Evolutionary conservation across 2,888 invertebrate genomes (phyloP), one percentile per base, ranked within the genome.

Genomic region (Halictus ligatus): DNA sequence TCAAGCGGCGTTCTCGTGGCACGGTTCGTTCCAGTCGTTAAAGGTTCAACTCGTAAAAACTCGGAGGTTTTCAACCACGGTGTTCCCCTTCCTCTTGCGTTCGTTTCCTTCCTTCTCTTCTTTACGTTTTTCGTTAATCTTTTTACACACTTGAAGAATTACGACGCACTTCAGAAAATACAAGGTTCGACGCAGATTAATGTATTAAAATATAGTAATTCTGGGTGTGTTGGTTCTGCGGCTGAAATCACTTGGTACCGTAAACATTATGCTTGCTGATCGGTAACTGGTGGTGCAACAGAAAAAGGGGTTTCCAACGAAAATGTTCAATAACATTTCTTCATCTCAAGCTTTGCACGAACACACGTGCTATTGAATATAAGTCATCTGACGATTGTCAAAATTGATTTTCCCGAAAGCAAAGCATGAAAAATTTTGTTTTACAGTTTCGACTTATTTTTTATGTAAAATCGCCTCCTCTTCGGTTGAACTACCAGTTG

Each of bases 21-120:
- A 80, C 83, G 81, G 83, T 84, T 87, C 89, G 86, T 89, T 89
- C 82, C 84, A 77, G 80, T 86, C 90, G 87, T 90, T 90, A 90
- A 89, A 81, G 84, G 87, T 86, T 88, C 83, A 81, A 87, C 83
- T 84, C 89, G 90, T 89, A 83, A 89, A 90, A 90, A 90, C 90
- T 90, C 76, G 58, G 48, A 73, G 74, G 77, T 81, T 87, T 85
- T 71, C 40, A 60, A 75, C 72, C 80, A 58, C 81, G n/a, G 64
- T 81, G 48, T 48, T 67, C 54, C 71, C 5, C 25, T 29, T 76
- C 18, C 15, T 29, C 13, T 29, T 2, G 1, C 15, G 12, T 40
- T 40, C 69, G 40, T 69, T 40, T 21, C 69, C 21, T 21, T 40
- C 29, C 18, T 21, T 69, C 69, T 40, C 8, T 40, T 35, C 40